Evolutionary conservation across 2,888 invertebrate genomes (phyloP).

Genomic region (Eudasyphora cyanicolor): DNA sequence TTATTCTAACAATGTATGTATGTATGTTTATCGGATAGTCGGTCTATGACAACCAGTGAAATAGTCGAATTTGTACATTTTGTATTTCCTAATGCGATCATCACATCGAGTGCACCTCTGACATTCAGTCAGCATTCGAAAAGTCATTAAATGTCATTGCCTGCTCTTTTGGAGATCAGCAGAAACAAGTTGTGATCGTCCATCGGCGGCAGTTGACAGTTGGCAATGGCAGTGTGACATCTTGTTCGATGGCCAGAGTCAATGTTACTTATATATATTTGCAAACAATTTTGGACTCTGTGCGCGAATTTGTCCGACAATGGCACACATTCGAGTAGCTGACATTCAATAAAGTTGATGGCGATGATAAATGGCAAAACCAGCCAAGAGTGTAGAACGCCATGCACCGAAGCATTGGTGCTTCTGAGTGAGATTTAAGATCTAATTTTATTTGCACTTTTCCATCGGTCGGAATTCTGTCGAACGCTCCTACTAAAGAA

Average conservation of each 20-base stretch:
- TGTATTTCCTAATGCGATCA: neutral
- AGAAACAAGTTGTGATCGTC: neutral
- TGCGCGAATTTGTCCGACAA: neutral
- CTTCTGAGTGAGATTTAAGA: no score
- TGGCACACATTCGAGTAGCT: neutral
- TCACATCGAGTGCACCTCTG: neutral
- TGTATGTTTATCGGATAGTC: no score
- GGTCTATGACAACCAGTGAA: neutral
- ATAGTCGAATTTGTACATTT: neutral
- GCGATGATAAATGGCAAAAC: no score
- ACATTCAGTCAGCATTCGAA: neutral
- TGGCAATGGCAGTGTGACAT: no score
- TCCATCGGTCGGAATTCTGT: no score
- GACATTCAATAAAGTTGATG: neutral
- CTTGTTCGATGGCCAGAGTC: neutral
- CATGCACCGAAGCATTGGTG: no score
- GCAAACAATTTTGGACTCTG: neutral
- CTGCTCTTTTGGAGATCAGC: neutral
- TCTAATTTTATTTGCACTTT: no score
- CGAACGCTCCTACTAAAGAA: no score
- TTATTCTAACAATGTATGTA: no score
- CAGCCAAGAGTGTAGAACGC: no score
- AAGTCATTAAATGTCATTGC: slow-evolving; percentile 6
- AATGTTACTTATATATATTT: neutral
- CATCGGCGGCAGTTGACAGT: neutral